Base-by-base conservation (phyloP, 2,888 invertebrate genomes). In the Netelia melanura region DNA sequence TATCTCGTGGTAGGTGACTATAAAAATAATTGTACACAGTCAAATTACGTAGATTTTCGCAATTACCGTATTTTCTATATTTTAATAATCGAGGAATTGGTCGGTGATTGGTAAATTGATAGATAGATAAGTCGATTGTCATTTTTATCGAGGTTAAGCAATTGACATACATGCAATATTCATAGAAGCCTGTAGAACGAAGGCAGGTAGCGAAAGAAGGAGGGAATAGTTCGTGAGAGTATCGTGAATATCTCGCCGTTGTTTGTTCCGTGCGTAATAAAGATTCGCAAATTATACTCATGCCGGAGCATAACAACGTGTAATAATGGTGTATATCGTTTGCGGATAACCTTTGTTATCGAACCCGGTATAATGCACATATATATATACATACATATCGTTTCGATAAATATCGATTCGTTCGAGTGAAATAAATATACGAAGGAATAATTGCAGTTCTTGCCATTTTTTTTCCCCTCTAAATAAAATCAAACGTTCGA, bases 281-380 rank as follows among this genome's bases (percentile, higher is more conserved):
- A 71, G 70, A 78, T 70, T 62, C 52, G 38, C 70, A 62, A 62
- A 78, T 62, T 70, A 43, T 54, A 70, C 23, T 23, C 58, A 30
- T 30, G 30, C 54, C 52, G 17, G 17, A 25, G 52, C 84, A 86
- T 89, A 87, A 88, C 83, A 88, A 89, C 83, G 75, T 61, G 21
- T 89, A 89, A 88, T 89, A 89, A 89, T 58, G 85, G 86, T 58
- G 83, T 76, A 81, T 76, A 87, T 89, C 85, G 85, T 83, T 74
- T 79, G 70, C 83, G 79, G 17, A 21, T 85, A 86, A 89, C 87
- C 90, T 89, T 89, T 90, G 89, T 90, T 89, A 89, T 89, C 89
- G 89, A 89, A 87, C 86, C 62, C 48, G 10, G 14, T 48, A 48
- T 14, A 14, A 48, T 48, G 6, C 48, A 48, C 3, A 48, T 48